Evolutionary conservation across 2,888 invertebrate species (phyloP).

Genomic region (Eristalis intricaria): DNA sequence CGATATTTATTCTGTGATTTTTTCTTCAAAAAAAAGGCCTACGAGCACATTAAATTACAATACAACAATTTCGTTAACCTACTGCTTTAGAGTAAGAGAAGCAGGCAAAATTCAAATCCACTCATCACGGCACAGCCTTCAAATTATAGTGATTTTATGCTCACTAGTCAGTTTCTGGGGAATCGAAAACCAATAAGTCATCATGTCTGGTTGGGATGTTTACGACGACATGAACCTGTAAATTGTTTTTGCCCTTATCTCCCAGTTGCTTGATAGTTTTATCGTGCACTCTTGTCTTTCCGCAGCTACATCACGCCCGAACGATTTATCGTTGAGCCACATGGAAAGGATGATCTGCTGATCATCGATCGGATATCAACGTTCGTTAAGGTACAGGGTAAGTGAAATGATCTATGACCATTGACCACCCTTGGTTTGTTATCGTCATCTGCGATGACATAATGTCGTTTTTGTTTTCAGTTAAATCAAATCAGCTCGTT

Average conservation of each 20-base stretch:
- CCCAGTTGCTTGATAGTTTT: background rate
- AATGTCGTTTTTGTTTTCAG: conserved; percentile 75
- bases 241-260: conserved; percentile 74
- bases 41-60: background rate
- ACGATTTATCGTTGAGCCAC: conserved; percentile 93
- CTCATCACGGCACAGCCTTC: background rate
- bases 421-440: conserved; percentile 3
- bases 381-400: conserved; percentile 88
- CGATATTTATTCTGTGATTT: conserved; percentile 54
- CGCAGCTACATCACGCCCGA: conserved; percentile 92
- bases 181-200: conserved; percentile 39
- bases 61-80: background rate
- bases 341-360: conserved; percentile 87
- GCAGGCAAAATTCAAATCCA: background rate
- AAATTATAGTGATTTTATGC: conserved; percentile 45
- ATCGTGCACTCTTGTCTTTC: background rate
- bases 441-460: background rate
- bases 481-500: conserved; percentile 85
- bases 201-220: conserved; percentile 78
- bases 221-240: conserved; percentile 89
- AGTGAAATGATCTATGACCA: conserved; percentile 52
- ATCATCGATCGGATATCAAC: conserved; percentile 92
- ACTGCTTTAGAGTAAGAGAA: background rate
- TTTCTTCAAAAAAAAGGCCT: background rate
- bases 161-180: conserved; percentile 27